A percentile compares a stretch with the other conserved stretches of the same genome.
Conservation (phyloP, 2,113 vertebrate genomes). For the Serilophus lunatus region DNA sequence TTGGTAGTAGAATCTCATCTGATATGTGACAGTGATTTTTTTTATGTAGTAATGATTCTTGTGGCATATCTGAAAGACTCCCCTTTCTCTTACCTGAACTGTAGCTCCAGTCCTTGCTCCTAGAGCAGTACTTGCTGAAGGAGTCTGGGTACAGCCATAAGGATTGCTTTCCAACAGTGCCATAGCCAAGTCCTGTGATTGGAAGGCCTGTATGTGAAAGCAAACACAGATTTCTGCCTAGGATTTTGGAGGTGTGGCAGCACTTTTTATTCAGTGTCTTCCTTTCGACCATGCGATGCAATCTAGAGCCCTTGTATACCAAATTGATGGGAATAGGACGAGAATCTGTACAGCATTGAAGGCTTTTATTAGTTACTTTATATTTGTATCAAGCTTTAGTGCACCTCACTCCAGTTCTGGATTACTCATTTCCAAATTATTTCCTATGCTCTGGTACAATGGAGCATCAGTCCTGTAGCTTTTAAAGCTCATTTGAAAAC, state of each 20-base stretch:
- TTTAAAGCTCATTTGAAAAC: constrained; percentile 11
- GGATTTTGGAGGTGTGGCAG: neutral
- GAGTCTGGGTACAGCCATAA: neutral
- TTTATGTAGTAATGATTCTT: neutral
- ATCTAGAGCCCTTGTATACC: too few relatives aligned
- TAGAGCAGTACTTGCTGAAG: neutral
- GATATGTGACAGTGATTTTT: neutral
- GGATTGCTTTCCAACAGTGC: neutral
- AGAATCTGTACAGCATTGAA: neutral
- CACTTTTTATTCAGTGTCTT: neutral
- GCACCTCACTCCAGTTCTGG: neutral
- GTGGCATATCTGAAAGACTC: neutral
- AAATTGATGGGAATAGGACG: fast-evolving
- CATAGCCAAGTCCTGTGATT: too few relatives aligned
- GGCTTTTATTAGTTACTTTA: neutral
- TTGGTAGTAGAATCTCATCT: neutral
- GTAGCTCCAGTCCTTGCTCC: neutral
- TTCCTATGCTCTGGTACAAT: neutral
- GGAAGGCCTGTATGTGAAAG: neutral
- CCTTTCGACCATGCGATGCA: neutral
- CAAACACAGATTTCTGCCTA: neutral
- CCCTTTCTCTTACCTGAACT: neutral
- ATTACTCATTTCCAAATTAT: neutral
- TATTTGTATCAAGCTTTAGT: neutral
- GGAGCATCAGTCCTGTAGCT: neutral